phyloP scores from a whole-genome alignment of 2,113 vertebrate genomes.

The Ophthalmolycus amberensis region DNA sequence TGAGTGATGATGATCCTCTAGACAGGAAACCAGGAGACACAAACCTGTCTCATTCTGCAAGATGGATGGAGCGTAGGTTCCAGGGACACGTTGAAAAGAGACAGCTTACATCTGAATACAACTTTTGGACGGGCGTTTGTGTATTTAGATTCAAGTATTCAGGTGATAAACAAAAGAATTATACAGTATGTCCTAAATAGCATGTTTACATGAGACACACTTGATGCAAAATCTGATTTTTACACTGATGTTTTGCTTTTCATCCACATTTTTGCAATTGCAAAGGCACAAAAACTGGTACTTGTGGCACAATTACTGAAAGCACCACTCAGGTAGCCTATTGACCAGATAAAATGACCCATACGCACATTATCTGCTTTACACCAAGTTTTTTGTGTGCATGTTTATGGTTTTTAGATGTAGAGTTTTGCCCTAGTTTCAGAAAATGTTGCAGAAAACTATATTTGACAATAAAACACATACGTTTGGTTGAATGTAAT shows the following conservation, averaged over 20 bases:
- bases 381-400: too few species aligned
- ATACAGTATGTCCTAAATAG: neutral
- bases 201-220: neutral
- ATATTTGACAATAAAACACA: too few species aligned
- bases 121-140: conserved; percentile 3
- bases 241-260: neutral
- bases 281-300: neutral
- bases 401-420: too few species aligned
- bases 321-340: neutral
- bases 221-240: neutral
- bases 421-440: too few species aligned
- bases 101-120: conserved; percentile 2
- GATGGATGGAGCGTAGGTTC: conserved; percentile 45
- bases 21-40: conserved; percentile 74
- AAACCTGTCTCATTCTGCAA: conserved; percentile 66
- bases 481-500: too few species aligned
- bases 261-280: neutral
- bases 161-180: neutral
- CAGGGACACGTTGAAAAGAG: conserved; percentile 31
- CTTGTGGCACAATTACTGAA: neutral
- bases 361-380: too few species aligned
- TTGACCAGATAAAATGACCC: too few species aligned
- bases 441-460: too few species aligned
- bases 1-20: conserved; percentile 71
- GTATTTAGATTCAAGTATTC: conserved; percentile 1